Percentiles rank a stretch among this genome's conserved stretches.
Conservation (phyloP, 35 echinoderm and acorn worm species). For the Ptychodera flava region DNA sequence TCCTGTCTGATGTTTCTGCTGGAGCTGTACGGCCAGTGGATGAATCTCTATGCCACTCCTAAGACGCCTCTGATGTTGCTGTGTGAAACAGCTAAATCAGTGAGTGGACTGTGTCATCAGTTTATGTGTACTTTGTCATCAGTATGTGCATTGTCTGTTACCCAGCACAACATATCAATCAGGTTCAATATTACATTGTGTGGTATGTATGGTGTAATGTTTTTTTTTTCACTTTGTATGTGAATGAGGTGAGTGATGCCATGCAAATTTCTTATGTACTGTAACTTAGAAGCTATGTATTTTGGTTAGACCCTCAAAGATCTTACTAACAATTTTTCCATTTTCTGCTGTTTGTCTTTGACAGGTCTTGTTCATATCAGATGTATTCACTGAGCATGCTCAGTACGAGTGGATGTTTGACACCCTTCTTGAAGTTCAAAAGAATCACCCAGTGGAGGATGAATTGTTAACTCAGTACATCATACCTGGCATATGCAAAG, state of each 20-base stretch:
- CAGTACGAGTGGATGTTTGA: constrained; percentile 99
- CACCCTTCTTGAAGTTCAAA: constrained; percentile 78
- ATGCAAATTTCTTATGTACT: too few species aligned
- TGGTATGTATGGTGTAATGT: too few species aligned
- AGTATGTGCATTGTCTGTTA: neutral
- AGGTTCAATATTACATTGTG: too few species aligned
- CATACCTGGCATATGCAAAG: constrained; percentile 94
- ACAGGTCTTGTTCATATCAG: constrained; percentile 83
- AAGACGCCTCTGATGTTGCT: constrained; percentile 91
- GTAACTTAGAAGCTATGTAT: too few species aligned
- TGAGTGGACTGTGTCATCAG: constrained; percentile 36
- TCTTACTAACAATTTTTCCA: too few species aligned
- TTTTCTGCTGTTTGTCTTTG: constrained; percentile 11
- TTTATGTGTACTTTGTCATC: neutral
- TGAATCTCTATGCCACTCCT: constrained; percentile 60
- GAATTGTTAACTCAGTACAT: constrained; percentile 89
- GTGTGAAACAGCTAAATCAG: constrained; percentile 97
- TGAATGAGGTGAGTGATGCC: too few species aligned
- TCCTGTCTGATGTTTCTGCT: constrained; percentile 96
- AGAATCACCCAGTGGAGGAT: constrained; percentile 95
- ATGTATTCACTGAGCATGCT: constrained; percentile 84
- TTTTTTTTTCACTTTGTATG: too few species aligned
- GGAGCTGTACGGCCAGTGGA: constrained; percentile 75
- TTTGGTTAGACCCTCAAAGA: too few species aligned
- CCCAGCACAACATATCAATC: too few species aligned